Base-by-base conservation (phyloP, 2,797 vertebrate species). In the Nasua narica region DNA sequence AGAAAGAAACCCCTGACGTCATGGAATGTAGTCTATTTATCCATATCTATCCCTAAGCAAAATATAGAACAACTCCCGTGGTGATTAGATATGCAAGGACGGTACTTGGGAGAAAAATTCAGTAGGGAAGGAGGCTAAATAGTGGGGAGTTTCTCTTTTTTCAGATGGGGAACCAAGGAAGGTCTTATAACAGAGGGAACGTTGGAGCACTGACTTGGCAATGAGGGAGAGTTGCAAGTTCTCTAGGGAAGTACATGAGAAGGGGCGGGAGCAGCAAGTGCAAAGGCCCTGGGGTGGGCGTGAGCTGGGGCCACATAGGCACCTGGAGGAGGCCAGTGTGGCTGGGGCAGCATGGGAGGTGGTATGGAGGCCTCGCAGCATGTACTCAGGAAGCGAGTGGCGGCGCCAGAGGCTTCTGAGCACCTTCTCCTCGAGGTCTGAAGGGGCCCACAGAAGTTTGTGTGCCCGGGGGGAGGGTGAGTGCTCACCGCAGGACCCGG, bases 401-500 rank as follows among this genome's bases (percentile, higher is more conserved):
- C 23, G 32, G 19, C 10, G 5, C 13, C 2, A 0, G 23, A 77
- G 52, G 43, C 6, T 46, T 50, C 89, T 40, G 74, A 79, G 56
- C 40, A 48, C 3, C 0, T 84, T 29, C 76, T 15, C 5, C 32
- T 29, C 8, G 0, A 89, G 67, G 35, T 40, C 1, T 84, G 43
- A 84, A 88, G 62, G 48, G 52, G 7, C 3, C 23, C 25, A 25
- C 9, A 2, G 14, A 78, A 58, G 48, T 52, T 52, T 86, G 29
- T 19, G 52, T 48, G 19, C 32, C 2, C 4, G 48, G 56, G 52
- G 23, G 0, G 1, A 79, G 50, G 93, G 37, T 0, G 0, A 8
- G 0, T 35, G 89, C 98, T 98, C 94, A 99, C 99, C 67, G 99
- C 98, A 0, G 98, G 98, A 43, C 99, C 98, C 0, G 98, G 98